phyloP scores from a whole-genome alignment of 2,888 invertebrate species.

The Tribolium freemani region DNA sequence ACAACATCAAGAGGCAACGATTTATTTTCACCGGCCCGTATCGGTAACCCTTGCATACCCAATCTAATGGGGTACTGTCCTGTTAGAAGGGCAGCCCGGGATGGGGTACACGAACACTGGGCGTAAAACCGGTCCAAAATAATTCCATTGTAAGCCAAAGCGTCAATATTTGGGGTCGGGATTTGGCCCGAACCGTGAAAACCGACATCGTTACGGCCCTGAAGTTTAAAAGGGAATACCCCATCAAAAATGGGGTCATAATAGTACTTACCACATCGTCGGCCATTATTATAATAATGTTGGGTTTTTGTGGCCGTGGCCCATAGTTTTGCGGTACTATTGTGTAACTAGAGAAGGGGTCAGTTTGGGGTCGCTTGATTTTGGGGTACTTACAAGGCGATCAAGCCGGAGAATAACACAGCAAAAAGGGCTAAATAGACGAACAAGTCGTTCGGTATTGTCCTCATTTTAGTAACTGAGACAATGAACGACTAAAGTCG shows the following conservation, averaged over 20 bases:
- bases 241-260: neutral
- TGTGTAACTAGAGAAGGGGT: no score
- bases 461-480: neutral
- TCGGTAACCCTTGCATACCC: slow-evolving; percentile 81
- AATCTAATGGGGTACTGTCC: slow-evolving; percentile 90
- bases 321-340: no score
- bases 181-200: slow-evolving; percentile 91
- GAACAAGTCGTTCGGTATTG: neutral
- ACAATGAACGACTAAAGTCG: no score
- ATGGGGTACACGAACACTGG: slow-evolving; percentile 88
- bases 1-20: slow-evolving; percentile 74
- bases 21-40: slow-evolving; percentile 78
- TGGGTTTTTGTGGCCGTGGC: slow-evolving; percentile 65
- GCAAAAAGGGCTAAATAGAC: neutral
- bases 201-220: slow-evolving; percentile 94
- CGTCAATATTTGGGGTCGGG: slow-evolving; percentile 91
- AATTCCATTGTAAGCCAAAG: slow-evolving; percentile 85
- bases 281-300: slow-evolving; percentile 84
- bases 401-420: neutral
- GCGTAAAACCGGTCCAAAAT: slow-evolving; percentile 89
- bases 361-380: neutral
- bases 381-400: neutral
- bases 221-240: slow-evolving; percentile 43
- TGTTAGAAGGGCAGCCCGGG: slow-evolving; percentile 84
- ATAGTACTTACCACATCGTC: slow-evolving; percentile 82